phyloP scores from a whole-genome alignment of 2,113 vertebrate species.

The Nannospalax galili region DNA sequence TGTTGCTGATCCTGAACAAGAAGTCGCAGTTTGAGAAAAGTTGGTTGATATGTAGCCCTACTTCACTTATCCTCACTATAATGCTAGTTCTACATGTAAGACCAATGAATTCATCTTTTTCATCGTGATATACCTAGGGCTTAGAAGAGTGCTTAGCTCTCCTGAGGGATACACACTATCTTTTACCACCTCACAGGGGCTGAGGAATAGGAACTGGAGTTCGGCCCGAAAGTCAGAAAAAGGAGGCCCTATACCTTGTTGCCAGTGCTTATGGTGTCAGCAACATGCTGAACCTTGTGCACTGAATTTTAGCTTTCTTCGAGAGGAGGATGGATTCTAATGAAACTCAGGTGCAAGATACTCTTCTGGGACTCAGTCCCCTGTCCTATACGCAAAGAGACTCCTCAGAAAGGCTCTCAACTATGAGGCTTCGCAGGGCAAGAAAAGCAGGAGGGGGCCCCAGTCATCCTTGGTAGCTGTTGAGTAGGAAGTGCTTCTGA shows the following conservation, averaged over 20 bases:
- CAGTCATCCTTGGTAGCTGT: no score
- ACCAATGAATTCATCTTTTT: not conserved
- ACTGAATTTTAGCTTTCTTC: not conserved
- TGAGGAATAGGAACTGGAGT: not conserved
- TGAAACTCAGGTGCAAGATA: not conserved
- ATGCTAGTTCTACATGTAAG: not conserved
- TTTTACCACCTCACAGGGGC: no score
- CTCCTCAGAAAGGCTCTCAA: not conserved
- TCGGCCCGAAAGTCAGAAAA: not conserved
- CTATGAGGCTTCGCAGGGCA: no score
- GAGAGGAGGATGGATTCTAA: not conserved
- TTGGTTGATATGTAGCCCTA: not conserved
- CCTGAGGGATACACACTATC: not conserved
- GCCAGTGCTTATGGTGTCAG: not conserved
- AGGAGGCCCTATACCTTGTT: not conserved
- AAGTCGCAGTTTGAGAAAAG: not conserved
- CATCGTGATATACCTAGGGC: not conserved
- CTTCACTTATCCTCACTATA: not conserved
- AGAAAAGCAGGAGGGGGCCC: no score
- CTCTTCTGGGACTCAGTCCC: not conserved
- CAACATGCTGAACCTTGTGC: not conserved
- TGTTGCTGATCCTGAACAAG: not conserved
- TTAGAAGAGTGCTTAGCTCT: not conserved
- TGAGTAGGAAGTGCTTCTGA: no score
- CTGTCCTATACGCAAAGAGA: not conserved